These are phyloP conservation scores for Porites lutea DNA, from an alignment of 64 coral and sea anemone genomes.

Conservation along the genomic window DNA sequence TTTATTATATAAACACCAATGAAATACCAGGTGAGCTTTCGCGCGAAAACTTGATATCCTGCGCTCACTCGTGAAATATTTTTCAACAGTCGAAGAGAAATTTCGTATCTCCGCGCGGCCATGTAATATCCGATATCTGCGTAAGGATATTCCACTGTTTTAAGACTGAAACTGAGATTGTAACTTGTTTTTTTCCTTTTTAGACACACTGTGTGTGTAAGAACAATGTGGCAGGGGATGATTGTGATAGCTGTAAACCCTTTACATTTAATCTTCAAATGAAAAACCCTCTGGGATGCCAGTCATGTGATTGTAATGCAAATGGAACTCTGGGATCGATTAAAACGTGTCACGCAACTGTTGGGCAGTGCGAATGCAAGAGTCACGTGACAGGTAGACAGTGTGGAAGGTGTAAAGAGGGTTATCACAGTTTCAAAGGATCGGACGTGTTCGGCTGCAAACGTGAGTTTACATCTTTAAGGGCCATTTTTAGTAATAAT, in stretches of 20 bases:
- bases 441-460: constrained; percentile 84
- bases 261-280: constrained; percentile 80
- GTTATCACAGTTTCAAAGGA: constrained; percentile 53
- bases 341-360: constrained; percentile 67
- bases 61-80: too few relatives aligned
- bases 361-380: constrained; percentile 90
- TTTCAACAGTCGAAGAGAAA: too few relatives aligned
- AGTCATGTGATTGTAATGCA: constrained; percentile 72
- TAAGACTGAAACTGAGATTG: background rate
- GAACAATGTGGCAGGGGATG: constrained; percentile 75
- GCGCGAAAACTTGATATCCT: too few relatives aligned
- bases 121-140: too few relatives aligned
- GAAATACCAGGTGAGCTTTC: too few relatives aligned
- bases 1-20: too few relatives aligned
- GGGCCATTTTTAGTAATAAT: too few relatives aligned
- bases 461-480: constrained; percentile 60
- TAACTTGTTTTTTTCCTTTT: background rate
- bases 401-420: constrained; percentile 75
- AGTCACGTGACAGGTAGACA: constrained; percentile 81
- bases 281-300: constrained; percentile 78
- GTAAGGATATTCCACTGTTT: too few relatives aligned
- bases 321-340: constrained; percentile 88
- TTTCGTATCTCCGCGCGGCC: too few relatives aligned
- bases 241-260: constrained; percentile 90
- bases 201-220: constrained; percentile 92